Evolutionary conservation across 2,888 invertebrate species (phyloP), one percentile per base, ranked within the genome.

Genomic region (Linnaemya vulpina): DNA sequence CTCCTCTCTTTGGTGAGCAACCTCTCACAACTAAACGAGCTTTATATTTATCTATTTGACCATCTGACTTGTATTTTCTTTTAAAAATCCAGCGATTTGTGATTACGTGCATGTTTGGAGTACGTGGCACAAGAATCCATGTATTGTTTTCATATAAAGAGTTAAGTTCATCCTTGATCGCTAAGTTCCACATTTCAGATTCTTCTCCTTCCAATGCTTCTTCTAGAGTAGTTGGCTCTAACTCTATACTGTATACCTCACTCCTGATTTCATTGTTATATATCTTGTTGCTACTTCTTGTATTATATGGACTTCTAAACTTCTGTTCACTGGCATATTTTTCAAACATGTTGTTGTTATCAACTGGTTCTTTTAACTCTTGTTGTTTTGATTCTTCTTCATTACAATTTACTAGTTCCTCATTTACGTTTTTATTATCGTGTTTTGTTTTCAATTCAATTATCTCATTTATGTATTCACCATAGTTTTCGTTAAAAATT

Each of bases 21-120:
- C 82, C 76, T 58, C 71, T 76, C 25, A 53, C 82, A 0, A 76
- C 76, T 17, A 82, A 55, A 43, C 70, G 43, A 13, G 76, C 58
- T 70, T 82, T 82, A 22, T 49, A 76, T 63, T 70, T 68, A 4
- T 70, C 75, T 13, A 65, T 58, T 20, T 71, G n/a, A 2, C 75
- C 75, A 62, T 62, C n/a, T 49, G 63, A 22, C 11, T 63, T 65
- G 20, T 40, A 55, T 46, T 82, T 83, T 20, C 40, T 51, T 53
- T 68, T 78, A 38, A 74, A 83, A 53, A 83, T 51, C 83, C 77
- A 83, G 25, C 71, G 58, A 58, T 71, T 71, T 30, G 65, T 13
- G 8, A 78, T 74, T 0, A 79, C 71, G 43, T 80, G 65, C 58
- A 63, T 71, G 1, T 71, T 55, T 30, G 25, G 17, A 0, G 46